These are phyloP conservation scores for Plutomurus gul DNA, from an alignment of 1,140 invertebrate genomes.

Conservation along the genomic window DNA sequence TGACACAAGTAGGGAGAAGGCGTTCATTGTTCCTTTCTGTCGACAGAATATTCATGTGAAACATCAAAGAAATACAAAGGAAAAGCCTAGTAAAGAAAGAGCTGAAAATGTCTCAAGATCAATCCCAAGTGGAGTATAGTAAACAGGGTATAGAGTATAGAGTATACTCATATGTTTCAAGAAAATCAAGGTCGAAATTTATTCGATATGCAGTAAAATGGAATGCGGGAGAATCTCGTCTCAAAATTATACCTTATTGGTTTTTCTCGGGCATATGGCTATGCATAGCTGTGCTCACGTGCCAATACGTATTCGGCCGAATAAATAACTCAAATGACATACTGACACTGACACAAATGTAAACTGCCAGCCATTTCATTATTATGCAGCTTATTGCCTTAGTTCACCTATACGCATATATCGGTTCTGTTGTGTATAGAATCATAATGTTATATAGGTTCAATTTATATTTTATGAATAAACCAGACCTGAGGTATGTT, in stretches of 20 bases:
- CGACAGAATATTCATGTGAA: not conserved
- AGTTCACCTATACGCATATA: too few relatives aligned
- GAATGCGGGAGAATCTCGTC: not conserved
- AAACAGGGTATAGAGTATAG: not conserved
- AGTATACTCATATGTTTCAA: not conserved
- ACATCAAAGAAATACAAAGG: not conserved
- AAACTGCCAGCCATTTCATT: not conserved
- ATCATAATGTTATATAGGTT: too few relatives aligned
- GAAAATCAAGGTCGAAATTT: constrained; percentile 3
- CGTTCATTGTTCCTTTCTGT: not conserved
- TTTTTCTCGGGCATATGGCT: not conserved
- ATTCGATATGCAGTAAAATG: not conserved
- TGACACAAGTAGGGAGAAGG: constrained; percentile 19
- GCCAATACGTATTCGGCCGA: not conserved
- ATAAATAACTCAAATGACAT: constrained; percentile 7
- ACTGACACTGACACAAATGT: constrained; percentile 20
- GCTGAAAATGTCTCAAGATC: not conserved
- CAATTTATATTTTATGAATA: too few relatives aligned
- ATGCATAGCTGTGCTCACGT: not conserved
- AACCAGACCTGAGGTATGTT: too few relatives aligned
- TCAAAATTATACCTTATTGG: not conserved
- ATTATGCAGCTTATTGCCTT: not conserved
- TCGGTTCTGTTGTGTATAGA: not conserved
- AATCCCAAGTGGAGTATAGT: not conserved
- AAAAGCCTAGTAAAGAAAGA: not conserved